phyloP scores from a whole-genome alignment of 2,113 vertebrate species.

The Heliornis fulica region DNA sequence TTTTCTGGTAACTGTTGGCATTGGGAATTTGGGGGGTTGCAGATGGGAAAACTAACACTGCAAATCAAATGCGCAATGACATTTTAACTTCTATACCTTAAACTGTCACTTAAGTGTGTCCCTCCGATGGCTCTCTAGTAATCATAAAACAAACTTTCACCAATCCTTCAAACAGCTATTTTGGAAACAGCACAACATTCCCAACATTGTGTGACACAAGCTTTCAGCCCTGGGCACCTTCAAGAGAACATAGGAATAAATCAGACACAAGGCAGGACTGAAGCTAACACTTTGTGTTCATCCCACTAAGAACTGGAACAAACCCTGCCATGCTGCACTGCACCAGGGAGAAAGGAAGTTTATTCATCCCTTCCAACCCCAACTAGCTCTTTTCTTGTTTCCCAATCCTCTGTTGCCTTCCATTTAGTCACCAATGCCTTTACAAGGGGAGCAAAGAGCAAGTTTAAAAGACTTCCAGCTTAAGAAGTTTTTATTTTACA shows the following conservation, averaged over 20 bases:
- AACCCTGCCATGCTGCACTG: neutral
- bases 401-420: neutral
- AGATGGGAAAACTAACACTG: neutral
- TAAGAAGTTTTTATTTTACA: neutral
- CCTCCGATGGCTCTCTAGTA: neutral
- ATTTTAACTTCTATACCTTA: neutral
- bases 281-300: neutral
- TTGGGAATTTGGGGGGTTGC: too few species aligned
- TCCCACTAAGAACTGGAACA: neutral
- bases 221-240: neutral
- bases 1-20: neutral
- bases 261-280: neutral
- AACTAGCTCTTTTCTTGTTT: neutral
- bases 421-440: neutral
- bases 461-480: neutral
- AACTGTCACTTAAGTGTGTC: neutral
- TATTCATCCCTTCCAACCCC: neutral
- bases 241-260: neutral
- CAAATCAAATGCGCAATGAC: neutral
- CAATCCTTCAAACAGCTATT: neutral
- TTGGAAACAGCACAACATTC: neutral
- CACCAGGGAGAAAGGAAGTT: neutral
- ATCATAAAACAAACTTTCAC: neutral
- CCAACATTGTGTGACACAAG: neutral
- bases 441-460: neutral